Evolutionary conservation across 2,888 invertebrate genomes (phyloP).

Genomic region (Cantharis lateralis): DNA sequence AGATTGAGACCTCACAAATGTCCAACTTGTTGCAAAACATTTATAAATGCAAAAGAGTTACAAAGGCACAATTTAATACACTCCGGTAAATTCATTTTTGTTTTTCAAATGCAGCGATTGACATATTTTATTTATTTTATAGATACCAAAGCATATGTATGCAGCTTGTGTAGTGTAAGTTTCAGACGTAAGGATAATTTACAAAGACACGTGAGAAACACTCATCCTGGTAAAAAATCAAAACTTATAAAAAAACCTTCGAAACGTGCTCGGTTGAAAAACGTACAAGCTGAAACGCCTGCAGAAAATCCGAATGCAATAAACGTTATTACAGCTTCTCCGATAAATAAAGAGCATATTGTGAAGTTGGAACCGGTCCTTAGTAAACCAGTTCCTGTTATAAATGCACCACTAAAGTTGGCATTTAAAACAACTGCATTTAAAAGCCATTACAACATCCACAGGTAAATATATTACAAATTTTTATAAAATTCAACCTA

Average conservation of each 20-base stretch:
- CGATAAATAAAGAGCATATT: constrained; percentile 33
- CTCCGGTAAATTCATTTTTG: constrained; percentile 58
- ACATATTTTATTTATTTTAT: constrained; percentile 37
- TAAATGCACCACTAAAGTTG: constrained; percentile 59
- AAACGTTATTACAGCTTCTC: constrained; percentile 52
- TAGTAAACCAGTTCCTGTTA: constrained; percentile 47
- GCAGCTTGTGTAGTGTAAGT: constrained; percentile 70
- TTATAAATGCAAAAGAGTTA: constrained; percentile 71
- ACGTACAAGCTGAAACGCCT: constrained; percentile 21
- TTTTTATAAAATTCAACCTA: background rate
- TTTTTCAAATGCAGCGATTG: background rate
- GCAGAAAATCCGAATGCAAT: constrained; percentile 55
- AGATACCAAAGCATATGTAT: constrained; percentile 73
- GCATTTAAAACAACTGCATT: constrained; percentile 56
- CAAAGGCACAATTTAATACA: constrained; percentile 72
- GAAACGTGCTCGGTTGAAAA: constrained; percentile 28
- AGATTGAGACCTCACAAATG: constrained; percentile 64
- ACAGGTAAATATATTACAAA: constrained; percentile 42
- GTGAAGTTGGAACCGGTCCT: constrained; percentile 34
- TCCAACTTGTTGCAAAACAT: constrained; percentile 67
- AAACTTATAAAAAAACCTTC: constrained; percentile 43
- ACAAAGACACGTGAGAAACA: constrained; percentile 74
- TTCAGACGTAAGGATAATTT: constrained; percentile 81
- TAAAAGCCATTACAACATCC: constrained; percentile 54
- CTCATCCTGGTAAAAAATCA: constrained; percentile 64